phyloP scores from a whole-genome alignment of 2,888 invertebrate genomes.

The Lasioglossum morio region DNA sequence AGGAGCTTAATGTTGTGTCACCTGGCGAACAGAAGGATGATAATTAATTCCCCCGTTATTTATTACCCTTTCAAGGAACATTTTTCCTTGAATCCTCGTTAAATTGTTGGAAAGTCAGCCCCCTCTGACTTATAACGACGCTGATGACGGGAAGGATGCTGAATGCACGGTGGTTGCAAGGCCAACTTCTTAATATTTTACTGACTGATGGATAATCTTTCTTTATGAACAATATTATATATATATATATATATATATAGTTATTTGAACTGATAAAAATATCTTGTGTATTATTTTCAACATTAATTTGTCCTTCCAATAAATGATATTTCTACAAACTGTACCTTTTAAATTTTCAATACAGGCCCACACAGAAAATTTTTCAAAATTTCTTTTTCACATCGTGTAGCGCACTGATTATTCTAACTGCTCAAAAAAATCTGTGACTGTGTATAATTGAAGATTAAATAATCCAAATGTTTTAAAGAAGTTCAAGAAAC shows the following conservation, averaged over 20 bases:
- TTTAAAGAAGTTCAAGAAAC: no score
- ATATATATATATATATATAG: not conserved
- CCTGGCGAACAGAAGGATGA: not conserved
- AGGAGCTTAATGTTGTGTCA: slow-evolving; percentile 10
- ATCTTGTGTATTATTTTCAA: no score
- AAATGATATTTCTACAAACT: no score
- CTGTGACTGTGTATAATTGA: no score
- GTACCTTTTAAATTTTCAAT: no score
- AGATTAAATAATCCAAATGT: no score
- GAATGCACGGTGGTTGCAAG: not conserved
- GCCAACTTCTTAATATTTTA: slow-evolving; percentile 4
- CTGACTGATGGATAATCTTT: not conserved
- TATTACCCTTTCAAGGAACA: not conserved
- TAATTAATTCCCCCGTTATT: slow-evolving; percentile 45
- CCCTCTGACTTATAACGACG: not conserved
- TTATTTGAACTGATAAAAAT: no score
- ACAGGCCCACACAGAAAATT: no score
- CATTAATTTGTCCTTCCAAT: not conserved
- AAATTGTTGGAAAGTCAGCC: not conserved
- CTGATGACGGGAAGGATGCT: not conserved
- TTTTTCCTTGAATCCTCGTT: not conserved
- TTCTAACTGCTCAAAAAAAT: no score
- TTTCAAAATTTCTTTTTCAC: no score
- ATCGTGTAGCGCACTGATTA: no score
- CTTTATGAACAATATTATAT: not conserved